Percentiles rank a stretch among this genome's conserved stretches.
Conservation (phyloP, 2,888 invertebrate species). For the Euspilapteryx auroguttella region DNA sequence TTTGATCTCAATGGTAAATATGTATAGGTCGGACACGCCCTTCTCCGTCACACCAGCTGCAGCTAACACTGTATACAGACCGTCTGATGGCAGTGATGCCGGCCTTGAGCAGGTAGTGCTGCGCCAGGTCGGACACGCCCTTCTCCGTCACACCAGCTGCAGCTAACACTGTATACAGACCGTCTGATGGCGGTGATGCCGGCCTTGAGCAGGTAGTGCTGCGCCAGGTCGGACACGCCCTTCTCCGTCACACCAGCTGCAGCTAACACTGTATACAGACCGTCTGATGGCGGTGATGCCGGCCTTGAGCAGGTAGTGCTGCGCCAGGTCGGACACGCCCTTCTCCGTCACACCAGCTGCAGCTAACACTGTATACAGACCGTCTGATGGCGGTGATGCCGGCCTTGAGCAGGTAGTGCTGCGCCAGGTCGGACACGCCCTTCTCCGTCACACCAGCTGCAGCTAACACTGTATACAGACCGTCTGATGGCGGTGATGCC, state of each 20-base stretch:
- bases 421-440: constrained; percentile 92
- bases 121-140: constrained; percentile 92
- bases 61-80: too few species aligned
- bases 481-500: constrained; percentile 75
- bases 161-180: too few species aligned
- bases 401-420: constrained; percentile 84
- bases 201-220: constrained; percentile 84
- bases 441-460: constrained; percentile 99
- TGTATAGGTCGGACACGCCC: too few species aligned
- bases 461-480: too few species aligned
- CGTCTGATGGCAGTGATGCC: constrained; percentile 74
- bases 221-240: constrained; percentile 92
- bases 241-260: constrained; percentile 99
- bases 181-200: constrained; percentile 75
- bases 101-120: constrained; percentile 84
- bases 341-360: constrained; percentile 99
- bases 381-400: constrained; percentile 75
- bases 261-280: too few species aligned
- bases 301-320: constrained; percentile 84
- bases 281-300: constrained; percentile 75
- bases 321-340: constrained; percentile 92
- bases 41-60: too few species aligned
- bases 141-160: constrained; percentile 99
- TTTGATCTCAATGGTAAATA: too few species aligned
- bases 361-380: too few species aligned